phyloP scores from a whole-genome alignment of 2,797 vertebrate species.

The Lacerta viridis region DNA sequence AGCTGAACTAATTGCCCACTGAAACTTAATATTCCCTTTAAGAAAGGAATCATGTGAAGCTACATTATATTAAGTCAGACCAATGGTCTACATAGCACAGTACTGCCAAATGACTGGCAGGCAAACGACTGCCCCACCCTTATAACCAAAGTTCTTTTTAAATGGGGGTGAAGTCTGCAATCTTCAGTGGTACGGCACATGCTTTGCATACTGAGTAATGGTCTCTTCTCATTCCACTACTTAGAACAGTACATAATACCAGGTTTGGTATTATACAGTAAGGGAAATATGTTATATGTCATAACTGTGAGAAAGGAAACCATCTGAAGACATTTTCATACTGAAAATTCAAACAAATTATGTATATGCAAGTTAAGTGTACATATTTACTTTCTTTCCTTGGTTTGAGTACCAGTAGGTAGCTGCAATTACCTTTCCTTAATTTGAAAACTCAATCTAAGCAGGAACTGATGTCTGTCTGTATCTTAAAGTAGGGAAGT shows the following conservation, averaged over 20 bases:
- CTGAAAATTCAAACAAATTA: background rate
- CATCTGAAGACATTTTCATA: background rate
- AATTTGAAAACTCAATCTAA: background rate
- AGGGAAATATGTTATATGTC: background rate
- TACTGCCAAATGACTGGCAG: background rate
- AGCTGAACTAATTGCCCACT: conserved; percentile 34
- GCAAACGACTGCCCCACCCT: background rate
- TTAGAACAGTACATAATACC: background rate
- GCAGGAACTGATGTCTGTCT: background rate
- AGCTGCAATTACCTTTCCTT: background rate
- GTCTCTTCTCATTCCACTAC: background rate
- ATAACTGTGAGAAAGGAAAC: background rate
- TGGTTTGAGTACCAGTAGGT: background rate
- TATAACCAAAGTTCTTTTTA: background rate
- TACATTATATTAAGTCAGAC: conserved; percentile 29
- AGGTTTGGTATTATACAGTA: too few relatives aligned
- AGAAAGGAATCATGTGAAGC: conserved; percentile 37
- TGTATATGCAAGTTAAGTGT: background rate
- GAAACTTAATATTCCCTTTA: conserved; percentile 42
- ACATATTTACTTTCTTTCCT: background rate
- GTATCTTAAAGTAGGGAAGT: background rate
- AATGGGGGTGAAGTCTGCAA: background rate
- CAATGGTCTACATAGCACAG: background rate
- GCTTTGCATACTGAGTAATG: background rate
- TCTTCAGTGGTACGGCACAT: background rate